These are phyloP conservation scores for Pleuronectes platessa DNA, from an alignment of 2,113 vertebrate species.

Conservation along the genomic window DNA sequence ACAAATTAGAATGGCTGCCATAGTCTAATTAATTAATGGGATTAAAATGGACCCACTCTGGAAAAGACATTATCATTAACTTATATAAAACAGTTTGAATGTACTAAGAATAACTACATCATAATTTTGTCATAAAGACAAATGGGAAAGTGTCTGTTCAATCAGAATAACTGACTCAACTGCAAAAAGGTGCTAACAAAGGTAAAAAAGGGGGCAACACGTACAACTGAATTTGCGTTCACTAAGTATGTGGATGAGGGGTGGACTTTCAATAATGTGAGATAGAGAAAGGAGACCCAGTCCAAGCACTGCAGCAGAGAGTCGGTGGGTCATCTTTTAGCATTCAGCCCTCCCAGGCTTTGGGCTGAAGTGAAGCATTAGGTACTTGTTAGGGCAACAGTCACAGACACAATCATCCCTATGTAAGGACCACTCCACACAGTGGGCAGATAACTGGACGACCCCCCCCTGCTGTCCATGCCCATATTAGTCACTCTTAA, in stretches of 20 bases:
- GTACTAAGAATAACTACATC: neutral
- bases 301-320: neutral
- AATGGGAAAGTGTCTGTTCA: too few species aligned
- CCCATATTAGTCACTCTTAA: constrained; percentile 78
- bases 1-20: too few species aligned
- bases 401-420: constrained; percentile 75
- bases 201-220: neutral
- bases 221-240: constrained; percentile 3
- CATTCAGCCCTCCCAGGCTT: constrained; percentile 30
- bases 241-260: neutral
- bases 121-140: neutral
- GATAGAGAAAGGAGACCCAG: constrained; percentile 8
- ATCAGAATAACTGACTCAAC: too few species aligned
- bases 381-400: constrained; percentile 74
- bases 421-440: constrained; percentile 73
- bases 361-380: constrained; percentile 17
- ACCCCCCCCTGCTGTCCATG: constrained; percentile 44
- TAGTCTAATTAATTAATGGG: neutral
- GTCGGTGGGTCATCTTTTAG: constrained; percentile 55
- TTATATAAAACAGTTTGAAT: neutral
- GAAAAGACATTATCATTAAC: too few species aligned
- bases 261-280: neutral
- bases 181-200: neutral
- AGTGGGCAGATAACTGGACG: constrained; percentile 59
- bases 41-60: neutral